These are phyloP conservation scores for Dolichotis patagonum DNA, from an alignment of 2,113 vertebrate species.

Conservation along the genomic window DNA sequence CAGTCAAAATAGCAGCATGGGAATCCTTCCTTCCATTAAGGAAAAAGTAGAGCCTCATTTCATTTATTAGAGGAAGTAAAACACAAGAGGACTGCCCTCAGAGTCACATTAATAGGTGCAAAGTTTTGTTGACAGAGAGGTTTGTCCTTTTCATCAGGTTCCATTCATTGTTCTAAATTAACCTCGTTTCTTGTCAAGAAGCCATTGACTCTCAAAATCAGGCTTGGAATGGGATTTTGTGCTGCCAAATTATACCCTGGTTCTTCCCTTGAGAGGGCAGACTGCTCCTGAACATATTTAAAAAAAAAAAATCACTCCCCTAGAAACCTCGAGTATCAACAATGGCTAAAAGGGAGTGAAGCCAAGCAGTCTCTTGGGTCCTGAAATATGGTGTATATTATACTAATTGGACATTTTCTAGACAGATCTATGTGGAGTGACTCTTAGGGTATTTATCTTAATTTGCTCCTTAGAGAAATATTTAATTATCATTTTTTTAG, in stretches of 20 bases:
- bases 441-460: conserved; percentile 74
- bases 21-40: neutral
- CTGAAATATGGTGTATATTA: conserved; percentile 60
- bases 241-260: neutral
- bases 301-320: neutral
- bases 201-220: neutral
- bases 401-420: conserved; percentile 61
- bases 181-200: conserved; percentile 23
- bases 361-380: neutral
- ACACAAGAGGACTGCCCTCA: neutral
- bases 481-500: conserved; percentile 79
- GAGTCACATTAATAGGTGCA: neutral
- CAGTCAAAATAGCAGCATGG: neutral
- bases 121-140: neutral
- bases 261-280: neutral
- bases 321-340: neutral
- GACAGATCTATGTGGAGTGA: conserved; percentile 59
- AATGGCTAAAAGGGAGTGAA: conserved; percentile 6
- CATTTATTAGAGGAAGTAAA: neutral
- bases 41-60: neutral
- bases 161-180: conserved; percentile 7
- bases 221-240: neutral
- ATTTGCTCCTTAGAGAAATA: conserved; percentile 69
- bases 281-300: neutral
- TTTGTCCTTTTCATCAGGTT: neutral